Conservation (phyloP, 1,140 invertebrate species). For the Caerostris extrusa region DNA sequence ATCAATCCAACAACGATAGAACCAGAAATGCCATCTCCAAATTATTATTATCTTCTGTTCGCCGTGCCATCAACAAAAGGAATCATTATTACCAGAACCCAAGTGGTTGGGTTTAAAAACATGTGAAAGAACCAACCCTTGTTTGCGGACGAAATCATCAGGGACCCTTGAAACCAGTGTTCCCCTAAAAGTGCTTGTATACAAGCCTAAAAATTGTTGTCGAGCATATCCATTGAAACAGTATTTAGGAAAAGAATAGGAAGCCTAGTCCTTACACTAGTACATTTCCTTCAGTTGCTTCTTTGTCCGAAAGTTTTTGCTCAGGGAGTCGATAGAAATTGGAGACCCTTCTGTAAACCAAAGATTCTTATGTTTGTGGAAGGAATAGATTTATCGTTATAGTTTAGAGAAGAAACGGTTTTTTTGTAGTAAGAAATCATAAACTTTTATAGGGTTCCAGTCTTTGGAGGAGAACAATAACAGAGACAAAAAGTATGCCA, state of each 20-base stretch:
- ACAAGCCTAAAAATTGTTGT: constrained; percentile 49
- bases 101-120: constrained; percentile 27
- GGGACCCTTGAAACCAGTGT: constrained; percentile 14
- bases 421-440: constrained; percentile 49
- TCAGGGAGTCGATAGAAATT: not conserved
- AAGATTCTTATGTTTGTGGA: constrained; percentile 49
- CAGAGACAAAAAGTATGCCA: constrained; percentile 7
- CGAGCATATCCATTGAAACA: constrained; percentile 17
- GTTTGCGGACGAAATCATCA: not conserved
- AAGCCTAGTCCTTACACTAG: not conserved
- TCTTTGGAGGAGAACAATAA: constrained; percentile 22
- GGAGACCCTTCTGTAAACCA: not conserved
- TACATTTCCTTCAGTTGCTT: constrained; percentile 31
- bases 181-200: constrained; percentile 26
- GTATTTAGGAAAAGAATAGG: constrained; percentile 51
- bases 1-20: not conserved
- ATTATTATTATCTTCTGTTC: not conserved
- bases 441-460: not conserved
- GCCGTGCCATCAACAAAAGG: not conserved
- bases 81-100: constrained; percentile 26
- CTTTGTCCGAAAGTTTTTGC: constrained; percentile 25
- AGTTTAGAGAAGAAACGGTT: constrained; percentile 32
- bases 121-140: not conserved
- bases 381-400: constrained; percentile 50
- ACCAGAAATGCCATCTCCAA: constrained; percentile 12